A percentile compares a stretch with the other conserved stretches of the same genome.
These are phyloP conservation scores for Microplitis deprimator DNA, from an alignment of 2,888 invertebrate genomes.

Conservation along the genomic window DNA sequence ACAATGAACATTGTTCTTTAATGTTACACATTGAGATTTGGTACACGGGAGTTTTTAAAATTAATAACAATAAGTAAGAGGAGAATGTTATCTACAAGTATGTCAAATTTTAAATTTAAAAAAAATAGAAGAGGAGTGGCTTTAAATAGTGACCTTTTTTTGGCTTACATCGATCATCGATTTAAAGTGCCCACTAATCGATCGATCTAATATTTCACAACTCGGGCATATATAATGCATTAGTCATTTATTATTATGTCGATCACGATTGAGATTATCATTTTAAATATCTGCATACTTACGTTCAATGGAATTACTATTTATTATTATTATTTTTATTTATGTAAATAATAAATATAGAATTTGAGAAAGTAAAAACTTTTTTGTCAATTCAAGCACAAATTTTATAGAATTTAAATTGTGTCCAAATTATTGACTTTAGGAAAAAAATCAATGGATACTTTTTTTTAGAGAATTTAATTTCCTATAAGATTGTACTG, in stretches of 20 bases:
- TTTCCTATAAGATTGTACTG: no score
- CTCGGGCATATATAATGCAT: neutral
- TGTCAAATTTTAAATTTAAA: neutral
- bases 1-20: slow-evolving; percentile 10
- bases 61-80: neutral
- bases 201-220: neutral
- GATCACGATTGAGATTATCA: neutral
- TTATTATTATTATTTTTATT: neutral
- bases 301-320: neutral
- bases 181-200: neutral
- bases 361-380: neutral
- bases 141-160: neutral
- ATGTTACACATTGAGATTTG: neutral
- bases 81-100: neutral
- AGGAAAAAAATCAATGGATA: no score
- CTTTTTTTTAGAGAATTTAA: no score
- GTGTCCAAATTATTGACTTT: no score
- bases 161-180: neutral
- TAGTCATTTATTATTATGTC: neutral
- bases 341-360: neutral
- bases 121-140: neutral
- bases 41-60: neutral
- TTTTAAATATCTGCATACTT: neutral
- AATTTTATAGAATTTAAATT: no score
- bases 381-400: no score